Evolutionary conservation across 2,888 invertebrate genomes (phyloP), one percentile per base, ranked within the genome.

Genomic region (Drosophila suboccidentalis): DNA sequence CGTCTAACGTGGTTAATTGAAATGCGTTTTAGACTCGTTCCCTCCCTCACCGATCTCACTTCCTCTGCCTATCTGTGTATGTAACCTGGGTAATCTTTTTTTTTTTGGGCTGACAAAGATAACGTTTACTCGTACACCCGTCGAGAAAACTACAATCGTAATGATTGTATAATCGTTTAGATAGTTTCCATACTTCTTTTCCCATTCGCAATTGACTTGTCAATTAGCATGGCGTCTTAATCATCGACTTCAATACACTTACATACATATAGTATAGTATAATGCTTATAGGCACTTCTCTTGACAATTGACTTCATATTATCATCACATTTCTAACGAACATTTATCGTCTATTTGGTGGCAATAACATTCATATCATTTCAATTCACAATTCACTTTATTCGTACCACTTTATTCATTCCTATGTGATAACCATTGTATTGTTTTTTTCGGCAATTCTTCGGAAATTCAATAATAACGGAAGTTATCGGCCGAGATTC

Each of bases 51-150:
- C 11, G 17, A 3, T n/a, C 10, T 32, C 17, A 11, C 11, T 44
- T 10, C 29, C 10, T 19, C n/a, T 8, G 1, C 15, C 26, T n/a
- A 11, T 38, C 15, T 36, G 10, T 39, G 29, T 8, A 6, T 71
- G 71, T 71, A 71, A 78, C 54, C 50, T 38, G 44, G 69, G 76
- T 82, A 87, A 84, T 87, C 81, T 83, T 57, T 59, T 32, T 15
- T 86, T 78, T 83, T 57, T 62, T 43, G 22, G 41, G 17, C 10
- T 17, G 38, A 22, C 51, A 26, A 6, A 58, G 82, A 83, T 84
- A 82, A 71, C 36, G 6, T 26, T 26, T 9, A 44, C 6, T 10
- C 13, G 22, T 13, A 36, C 49, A 22, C 13, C 36, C 36, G 15
- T 19, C n/a, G 13, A 59, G 43, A 29, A 5, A 47, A 39, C 38